Evolutionary conservation across 2,888 invertebrate genomes (phyloP).

Genomic region (Crepidodera aurea): DNA sequence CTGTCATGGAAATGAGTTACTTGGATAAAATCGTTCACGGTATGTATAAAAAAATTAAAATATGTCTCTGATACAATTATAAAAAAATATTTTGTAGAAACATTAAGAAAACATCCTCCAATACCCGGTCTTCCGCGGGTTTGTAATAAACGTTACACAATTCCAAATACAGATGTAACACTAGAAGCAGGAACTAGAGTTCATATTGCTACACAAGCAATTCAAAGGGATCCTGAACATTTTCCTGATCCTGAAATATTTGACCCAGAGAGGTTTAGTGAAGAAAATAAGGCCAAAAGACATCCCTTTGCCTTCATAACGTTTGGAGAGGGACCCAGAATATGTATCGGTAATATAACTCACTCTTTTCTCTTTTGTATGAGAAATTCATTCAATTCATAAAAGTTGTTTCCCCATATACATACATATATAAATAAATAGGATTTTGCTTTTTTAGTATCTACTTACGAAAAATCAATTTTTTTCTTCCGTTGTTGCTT

Average conservation of each 20-base stretch:
- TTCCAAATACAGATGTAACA: constrained; percentile 39
- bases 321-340: constrained; percentile 44
- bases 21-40: constrained; percentile 60
- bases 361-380: no score
- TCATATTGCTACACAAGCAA: constrained; percentile 46
- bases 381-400: no score
- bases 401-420: no score
- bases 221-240: constrained; percentile 54
- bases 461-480: no score
- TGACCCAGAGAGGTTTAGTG: constrained; percentile 41
- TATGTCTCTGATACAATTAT: not conserved
- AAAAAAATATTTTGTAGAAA: constrained; percentile 12
- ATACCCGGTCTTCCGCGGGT: constrained; percentile 35
- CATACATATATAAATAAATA: no score
- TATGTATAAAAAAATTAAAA: constrained; percentile 42
- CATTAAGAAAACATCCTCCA: constrained; percentile 38
- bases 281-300: constrained; percentile 40
- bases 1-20: constrained; percentile 45
- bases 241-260: constrained; percentile 50
- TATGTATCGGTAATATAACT: constrained; percentile 43
- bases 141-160: constrained; percentile 41
- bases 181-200: constrained; percentile 46
- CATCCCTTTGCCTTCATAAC: constrained; percentile 38
- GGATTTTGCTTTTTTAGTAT: no score
- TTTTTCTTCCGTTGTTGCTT: no score